Conservation (phyloP, 1,140 invertebrate species). For the Hyposmocoma kahamanoa region DNA sequence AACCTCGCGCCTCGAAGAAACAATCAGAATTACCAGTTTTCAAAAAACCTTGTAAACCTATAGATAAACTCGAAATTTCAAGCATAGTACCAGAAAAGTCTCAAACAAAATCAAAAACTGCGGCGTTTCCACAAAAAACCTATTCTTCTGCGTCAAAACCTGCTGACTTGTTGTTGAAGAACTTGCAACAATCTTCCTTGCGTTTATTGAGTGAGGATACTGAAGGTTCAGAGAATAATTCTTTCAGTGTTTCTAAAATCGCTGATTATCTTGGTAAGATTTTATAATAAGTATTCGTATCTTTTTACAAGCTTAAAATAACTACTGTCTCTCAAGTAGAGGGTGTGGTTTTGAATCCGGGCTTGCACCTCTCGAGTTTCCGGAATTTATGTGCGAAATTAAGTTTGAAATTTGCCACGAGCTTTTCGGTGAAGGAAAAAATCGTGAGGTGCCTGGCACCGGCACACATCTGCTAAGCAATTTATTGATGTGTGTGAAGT, state of each 20-base stretch:
- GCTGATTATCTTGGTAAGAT: slow-evolving; percentile 55
- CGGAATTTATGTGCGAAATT: too few species aligned
- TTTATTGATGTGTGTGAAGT: too few species aligned
- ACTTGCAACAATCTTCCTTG: slow-evolving; percentile 30
- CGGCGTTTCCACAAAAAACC: slow-evolving; percentile 9
- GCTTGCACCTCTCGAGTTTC: too few species aligned
- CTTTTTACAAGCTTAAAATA: too few species aligned
- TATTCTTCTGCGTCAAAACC: slow-evolving; percentile 20
- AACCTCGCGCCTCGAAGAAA: slow-evolving; percentile 19
- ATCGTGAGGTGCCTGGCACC: too few species aligned
- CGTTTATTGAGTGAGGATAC: slow-evolving; percentile 33
- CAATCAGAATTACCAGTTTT: background rate
- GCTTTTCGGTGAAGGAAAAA: too few species aligned
- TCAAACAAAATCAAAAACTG: background rate
- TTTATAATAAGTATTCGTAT: too few species aligned
- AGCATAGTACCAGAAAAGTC: background rate
- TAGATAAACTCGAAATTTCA: background rate
- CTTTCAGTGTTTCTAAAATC: slow-evolving; percentile 58
- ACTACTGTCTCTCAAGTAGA: too few species aligned
- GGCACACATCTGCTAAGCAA: too few species aligned
- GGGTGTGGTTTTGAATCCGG: too few species aligned
- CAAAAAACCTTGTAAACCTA: background rate
- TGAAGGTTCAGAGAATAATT: slow-evolving; percentile 45
- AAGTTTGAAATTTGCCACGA: too few species aligned
- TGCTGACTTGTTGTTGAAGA: slow-evolving; percentile 31